phyloP scores from a whole-genome alignment of 2,888 invertebrate species.

The Drosophila siamana region DNA sequence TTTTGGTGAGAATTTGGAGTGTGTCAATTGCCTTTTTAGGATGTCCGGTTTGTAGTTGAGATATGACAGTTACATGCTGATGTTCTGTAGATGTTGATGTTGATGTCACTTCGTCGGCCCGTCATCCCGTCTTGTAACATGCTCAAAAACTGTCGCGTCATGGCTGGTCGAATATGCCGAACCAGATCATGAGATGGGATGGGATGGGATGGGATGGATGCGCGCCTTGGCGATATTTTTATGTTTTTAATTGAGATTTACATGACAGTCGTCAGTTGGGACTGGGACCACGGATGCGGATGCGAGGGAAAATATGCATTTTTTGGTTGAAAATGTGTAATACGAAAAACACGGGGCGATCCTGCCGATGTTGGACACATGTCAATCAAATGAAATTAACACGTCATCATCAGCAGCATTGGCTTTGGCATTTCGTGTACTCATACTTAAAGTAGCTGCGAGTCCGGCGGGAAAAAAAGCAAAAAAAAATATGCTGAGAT shows the following conservation, averaged over 20 bases:
- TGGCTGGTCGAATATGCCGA: conserved; percentile 33
- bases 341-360: conserved; percentile 3
- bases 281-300: neutral
- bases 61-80: conserved; percentile 45
- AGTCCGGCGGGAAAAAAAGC: conserved; percentile 1
- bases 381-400: conserved; percentile 79
- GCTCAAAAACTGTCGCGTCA: conserved; percentile 39
- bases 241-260: conserved; percentile 17
- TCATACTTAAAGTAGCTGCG: neutral
- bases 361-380: conserved; percentile 56
- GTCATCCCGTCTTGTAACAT: conserved; percentile 30
- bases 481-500: conserved; percentile 25
- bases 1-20: neutral
- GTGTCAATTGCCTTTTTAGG: neutral
- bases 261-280: conserved; percentile 44
- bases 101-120: conserved; percentile 13
- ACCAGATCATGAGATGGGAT: conserved; percentile 28
- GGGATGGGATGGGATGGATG: neutral
- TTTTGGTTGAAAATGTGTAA: neutral
- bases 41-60: conserved; percentile 9
- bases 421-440: neutral
- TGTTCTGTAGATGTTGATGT: conserved; percentile 9
- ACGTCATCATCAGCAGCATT: conserved; percentile 59
- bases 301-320: neutral
- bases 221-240: neutral